These are phyloP conservation scores for Ovis canadensis DNA, from an alignment of 2,113 vertebrate genomes.

Conservation along the genomic window DNA sequence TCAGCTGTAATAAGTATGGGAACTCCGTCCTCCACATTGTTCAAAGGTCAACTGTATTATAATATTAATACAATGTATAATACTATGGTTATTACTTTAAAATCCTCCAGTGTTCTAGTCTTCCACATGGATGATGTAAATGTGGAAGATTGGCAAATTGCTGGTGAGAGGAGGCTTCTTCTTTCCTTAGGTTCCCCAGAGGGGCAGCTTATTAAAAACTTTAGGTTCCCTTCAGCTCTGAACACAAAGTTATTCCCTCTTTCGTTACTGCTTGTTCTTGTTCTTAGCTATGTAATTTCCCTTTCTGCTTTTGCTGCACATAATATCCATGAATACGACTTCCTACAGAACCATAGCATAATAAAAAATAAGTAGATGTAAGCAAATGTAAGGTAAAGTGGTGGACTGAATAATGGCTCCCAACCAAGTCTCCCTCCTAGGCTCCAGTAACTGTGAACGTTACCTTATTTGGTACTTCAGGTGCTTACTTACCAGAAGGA, in stretches of 20 bases:
- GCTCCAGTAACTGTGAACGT: not conserved
- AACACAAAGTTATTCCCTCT: not conserved
- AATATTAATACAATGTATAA: not conserved
- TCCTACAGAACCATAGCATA: not conserved
- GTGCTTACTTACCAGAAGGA: not conserved
- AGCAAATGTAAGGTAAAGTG: not conserved
- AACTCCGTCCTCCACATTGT: not conserved
- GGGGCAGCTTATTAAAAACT: not conserved
- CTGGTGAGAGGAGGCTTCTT: not conserved
- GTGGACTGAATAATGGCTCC: not conserved
- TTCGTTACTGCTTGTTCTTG: not conserved
- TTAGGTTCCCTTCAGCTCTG: not conserved
- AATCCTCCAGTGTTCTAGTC: not conserved
- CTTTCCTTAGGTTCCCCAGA: not conserved
- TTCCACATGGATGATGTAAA: not conserved
- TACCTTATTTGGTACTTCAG: not conserved
- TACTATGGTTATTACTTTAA: not conserved
- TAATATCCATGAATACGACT: not conserved
- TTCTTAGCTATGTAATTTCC: not conserved
- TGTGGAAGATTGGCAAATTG: not conserved
- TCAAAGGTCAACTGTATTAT: not conserved
- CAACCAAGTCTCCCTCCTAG: not conserved
- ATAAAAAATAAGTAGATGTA: not conserved
- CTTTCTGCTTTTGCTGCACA: not conserved
- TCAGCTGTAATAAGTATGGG: not conserved